Conservation (phyloP, 2,113 vertebrate species). For the Hyaena hyaena region DNA sequence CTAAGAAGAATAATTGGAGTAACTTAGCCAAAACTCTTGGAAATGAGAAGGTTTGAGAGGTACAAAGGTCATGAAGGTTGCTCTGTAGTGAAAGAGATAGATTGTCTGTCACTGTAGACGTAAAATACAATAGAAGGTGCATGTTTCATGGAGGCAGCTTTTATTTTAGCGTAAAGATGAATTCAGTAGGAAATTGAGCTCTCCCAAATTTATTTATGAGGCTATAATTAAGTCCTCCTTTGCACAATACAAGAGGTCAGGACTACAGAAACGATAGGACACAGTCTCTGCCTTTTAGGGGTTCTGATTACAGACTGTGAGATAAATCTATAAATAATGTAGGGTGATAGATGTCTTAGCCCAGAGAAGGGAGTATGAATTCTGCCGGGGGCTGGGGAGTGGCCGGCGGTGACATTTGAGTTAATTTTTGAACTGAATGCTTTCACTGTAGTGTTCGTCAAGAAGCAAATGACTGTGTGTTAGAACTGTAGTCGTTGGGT, state of each 20-base stretch:
- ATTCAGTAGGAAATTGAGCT: constrained; percentile 1
- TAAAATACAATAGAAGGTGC: neutral
- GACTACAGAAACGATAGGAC: neutral
- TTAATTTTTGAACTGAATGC: neutral
- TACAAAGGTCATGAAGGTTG: neutral
- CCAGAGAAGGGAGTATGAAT: neutral
- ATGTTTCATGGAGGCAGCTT: neutral
- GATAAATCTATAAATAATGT: neutral
- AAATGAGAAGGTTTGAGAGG: neutral
- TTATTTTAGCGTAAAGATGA: neutral
- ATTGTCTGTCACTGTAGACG: neutral
- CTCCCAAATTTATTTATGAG: neutral
- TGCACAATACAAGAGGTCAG: neutral
- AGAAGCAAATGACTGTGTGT: neutral
- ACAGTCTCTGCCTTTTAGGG: neutral
- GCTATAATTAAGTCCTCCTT: neutral
- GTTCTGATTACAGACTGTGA: neutral
- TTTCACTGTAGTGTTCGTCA: neutral
- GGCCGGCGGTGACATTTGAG: neutral
- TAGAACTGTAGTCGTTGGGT: neutral
- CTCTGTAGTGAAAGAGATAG: neutral
- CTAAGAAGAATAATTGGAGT: neutral
- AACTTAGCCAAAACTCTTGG: neutral
- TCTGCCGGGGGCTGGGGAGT: neutral
- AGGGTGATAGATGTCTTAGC: neutral